A percentile compares a stretch with the other conserved stretches of the same genome.
Evolutionary conservation across 2,888 invertebrate species (phyloP).

Genomic region (Pemphredon lugubris): DNA sequence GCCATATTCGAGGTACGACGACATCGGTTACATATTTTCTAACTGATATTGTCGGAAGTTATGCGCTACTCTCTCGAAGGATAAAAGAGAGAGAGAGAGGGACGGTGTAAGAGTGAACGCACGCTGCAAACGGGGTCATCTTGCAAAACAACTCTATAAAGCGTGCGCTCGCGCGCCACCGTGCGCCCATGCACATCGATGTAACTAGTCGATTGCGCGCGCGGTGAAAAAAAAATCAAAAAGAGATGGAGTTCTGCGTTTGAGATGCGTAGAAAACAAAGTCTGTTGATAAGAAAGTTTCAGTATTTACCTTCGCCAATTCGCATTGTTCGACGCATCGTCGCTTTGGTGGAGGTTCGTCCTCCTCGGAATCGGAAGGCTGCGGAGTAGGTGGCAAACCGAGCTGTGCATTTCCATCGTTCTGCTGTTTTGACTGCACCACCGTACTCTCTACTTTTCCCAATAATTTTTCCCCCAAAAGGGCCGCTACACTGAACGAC

Average conservation of each 20-base stretch:
- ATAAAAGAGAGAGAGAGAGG: conserved; percentile 57
- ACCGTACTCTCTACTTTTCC: conserved; percentile 32
- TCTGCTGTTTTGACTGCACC: conserved; percentile 26
- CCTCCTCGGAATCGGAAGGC: conserved; percentile 92
- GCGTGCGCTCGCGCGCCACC: conserved; percentile 35
- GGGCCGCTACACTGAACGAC: conserved; percentile 78
- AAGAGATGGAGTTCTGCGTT: conserved; percentile 10
- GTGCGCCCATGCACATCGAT: conserved; percentile 41
- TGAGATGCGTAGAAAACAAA: conserved; percentile 18
- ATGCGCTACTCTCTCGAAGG: conserved; percentile 53
- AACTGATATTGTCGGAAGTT: conserved; percentile 40
- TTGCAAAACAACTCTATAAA: conserved; percentile 54
- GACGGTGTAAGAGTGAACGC: conserved; percentile 52
- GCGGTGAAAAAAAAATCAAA: conserved; percentile 34
- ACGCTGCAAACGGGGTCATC: conserved; percentile 57
- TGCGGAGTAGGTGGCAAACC: conserved; percentile 87
- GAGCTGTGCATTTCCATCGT: conserved; percentile 46
- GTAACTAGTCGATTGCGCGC: conserved; percentile 27
- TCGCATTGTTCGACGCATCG: conserved; percentile 82
- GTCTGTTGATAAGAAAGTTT: conserved; percentile 19
- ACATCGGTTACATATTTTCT: not conserved
- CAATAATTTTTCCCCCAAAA: conserved; percentile 73
- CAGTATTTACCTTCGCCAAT: conserved; percentile 81
- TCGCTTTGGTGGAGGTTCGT: conserved; percentile 83
- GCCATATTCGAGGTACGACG: not conserved